Base-by-base conservation (phyloP, 2,888 invertebrate genomes). In the Papilio elwesi region DNA sequence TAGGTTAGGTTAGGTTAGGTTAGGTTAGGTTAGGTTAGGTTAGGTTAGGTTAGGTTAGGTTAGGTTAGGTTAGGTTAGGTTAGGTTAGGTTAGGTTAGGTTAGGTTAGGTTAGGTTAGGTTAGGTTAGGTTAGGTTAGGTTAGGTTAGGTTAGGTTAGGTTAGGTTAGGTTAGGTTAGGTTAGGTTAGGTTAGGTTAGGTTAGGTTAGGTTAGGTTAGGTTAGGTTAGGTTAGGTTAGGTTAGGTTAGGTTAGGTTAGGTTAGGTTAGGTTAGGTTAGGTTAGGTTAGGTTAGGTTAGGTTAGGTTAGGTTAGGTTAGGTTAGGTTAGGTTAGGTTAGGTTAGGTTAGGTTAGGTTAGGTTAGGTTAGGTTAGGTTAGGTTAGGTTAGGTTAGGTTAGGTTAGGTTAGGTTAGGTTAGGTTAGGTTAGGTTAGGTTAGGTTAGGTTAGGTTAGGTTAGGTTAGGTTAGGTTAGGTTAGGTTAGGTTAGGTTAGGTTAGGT, bases 401-500 rank as follows among this genome's bases (percentile, higher is more conserved):
- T 73, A 68, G 64, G 71, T 68, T 68, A 68, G 68, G 68, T 72
- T 64, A 70, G 70, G 70, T 65, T 71, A 65, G 64, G 70, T 70
- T 64, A 70, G 70, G 70, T 70, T 70, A 70, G 70, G 70, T 70
- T 70, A 70, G 70, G 71, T 65, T 66, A 59, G 71, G 71, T 71
- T 59, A 66, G 67, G 59, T 59, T 66, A 70, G 76, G 74, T 75
- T 75, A 75, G 75, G 52, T 52, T 52, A 52, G 52, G 52, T 52
- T 52, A 76, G 76, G 76, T 76, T 74, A 76, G 74, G 74, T 75
- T 75, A 74, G 75, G 75, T 74, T 76, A 76, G 76, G 76, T 75
- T 74, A 74, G 75, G 74, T 75, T 71, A 73, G 75, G 74, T 74
- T 75, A 74, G 74, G 75, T 52, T 52, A 52, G 52, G 52, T 52